Evolutionary conservation across 2,888 invertebrate species (phyloP).

Genomic region (Empis stercorea): DNA sequence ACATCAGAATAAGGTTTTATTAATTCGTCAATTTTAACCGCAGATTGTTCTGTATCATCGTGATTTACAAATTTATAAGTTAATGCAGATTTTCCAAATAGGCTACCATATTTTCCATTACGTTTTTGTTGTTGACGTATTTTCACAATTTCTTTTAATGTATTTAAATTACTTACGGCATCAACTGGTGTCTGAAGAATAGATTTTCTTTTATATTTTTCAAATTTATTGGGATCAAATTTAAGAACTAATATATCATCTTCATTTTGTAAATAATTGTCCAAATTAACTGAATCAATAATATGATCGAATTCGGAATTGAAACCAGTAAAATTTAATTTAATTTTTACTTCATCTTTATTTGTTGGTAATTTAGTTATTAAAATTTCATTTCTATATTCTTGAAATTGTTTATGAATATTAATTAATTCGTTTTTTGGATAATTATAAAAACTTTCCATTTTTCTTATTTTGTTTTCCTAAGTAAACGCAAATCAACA

Average conservation of each 20-base stretch:
- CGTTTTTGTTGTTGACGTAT: not conserved
- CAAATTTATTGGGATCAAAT: conserved; percentile 16
- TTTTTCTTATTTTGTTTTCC: conserved; percentile 11
- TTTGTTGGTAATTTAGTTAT: conserved; percentile 12
- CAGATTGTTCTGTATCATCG: not conserved
- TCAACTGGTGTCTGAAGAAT: conserved; percentile 7
- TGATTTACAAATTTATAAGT: conserved; percentile 12
- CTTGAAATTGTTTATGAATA: conserved; percentile 18
- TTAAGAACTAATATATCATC: conserved; percentile 17
- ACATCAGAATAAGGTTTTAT: conserved; percentile 31
- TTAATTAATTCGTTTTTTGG: conserved; percentile 16
- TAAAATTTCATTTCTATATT: conserved; percentile 14
- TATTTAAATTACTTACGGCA: conserved; percentile 14
- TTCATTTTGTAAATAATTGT: conserved; percentile 13
- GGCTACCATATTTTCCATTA: not conserved
- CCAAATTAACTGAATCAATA: conserved; percentile 16
- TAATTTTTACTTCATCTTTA: conserved; percentile 13
- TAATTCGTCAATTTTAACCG: conserved; percentile 15
- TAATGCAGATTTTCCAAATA: conserved; percentile 20
- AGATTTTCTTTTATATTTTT: conserved; percentile 10
- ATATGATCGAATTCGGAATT: conserved; percentile 13
- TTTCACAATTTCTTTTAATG: conserved; percentile 4
- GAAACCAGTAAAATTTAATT: conserved; percentile 12
- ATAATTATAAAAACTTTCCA: conserved; percentile 24
- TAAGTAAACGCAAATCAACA: no score